Base-by-base conservation (phyloP, 2,797 vertebrate genomes). In the Alca torda region DNA sequence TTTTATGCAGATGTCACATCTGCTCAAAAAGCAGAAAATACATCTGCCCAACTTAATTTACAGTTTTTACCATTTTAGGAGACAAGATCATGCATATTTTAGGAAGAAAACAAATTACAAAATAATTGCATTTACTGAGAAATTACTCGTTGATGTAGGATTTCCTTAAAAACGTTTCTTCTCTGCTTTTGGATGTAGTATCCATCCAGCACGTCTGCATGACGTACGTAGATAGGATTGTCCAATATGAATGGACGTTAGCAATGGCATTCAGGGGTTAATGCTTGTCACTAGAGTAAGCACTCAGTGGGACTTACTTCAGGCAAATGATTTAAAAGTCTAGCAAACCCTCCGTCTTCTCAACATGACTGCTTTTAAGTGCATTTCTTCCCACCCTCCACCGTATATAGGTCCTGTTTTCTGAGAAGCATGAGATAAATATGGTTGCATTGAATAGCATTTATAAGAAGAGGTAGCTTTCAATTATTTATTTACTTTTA, bases 401-500 rank as follows among this genome's bases (percentile, higher is more conserved):
- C 75, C 64, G 35, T 79, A 46, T 65, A 56, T 41, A 68, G 60
- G 64, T 74, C 51, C 51, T 78, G 23, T 39, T 90, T 97, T 93
- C 82, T 67, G 51, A 86, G 61, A 76, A 83, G 56, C 1, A 11
- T 33, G 59, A 48, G 57, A 82, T 91, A 90, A 94, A 93, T 90
- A 57, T 6, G 31, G 35, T 86, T 76, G 51, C 37, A 59, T 68
- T 88, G 0, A 56, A 82, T 74, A 95, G 84, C 59, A 61, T 85
- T 91, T 97, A 73, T 63, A 85, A 93, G 77, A 69, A 95, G 94
- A 87, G 25, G 59, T 64, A 35, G 59, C 80, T 91, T 93, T 97
- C 84, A 96, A 96, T 96, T 97, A 97, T 97, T 97, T 95, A 97
- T 97, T 93, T 86, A 69, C 90, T 84, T 93, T 80, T 93, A 95